phyloP scores from a whole-genome alignment of 2,797 vertebrate genomes.

The Antennarius maculatus region DNA sequence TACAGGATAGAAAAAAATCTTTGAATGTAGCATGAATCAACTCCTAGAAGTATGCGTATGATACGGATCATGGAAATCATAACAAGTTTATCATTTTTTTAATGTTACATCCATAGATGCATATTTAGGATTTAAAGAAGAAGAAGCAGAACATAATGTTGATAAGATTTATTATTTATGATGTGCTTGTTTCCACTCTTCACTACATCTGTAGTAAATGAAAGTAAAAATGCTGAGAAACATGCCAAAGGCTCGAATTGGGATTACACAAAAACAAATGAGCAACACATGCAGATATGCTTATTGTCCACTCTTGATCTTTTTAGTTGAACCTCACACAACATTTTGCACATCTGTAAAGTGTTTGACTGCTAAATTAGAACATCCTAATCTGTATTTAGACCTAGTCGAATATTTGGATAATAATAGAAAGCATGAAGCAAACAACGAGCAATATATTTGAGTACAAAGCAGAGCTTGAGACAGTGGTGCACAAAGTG shows the following conservation, averaged over 20 bases:
- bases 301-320: neutral
- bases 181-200: conserved; percentile 7
- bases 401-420: neutral
- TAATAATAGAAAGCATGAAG: neutral
- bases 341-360: neutral
- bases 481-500: neutral
- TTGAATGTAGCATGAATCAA: conserved; percentile 49
- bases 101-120: neutral
- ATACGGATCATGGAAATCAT: conserved; percentile 19
- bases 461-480: neutral
- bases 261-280: conserved; percentile 14
- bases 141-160: conserved; percentile 1
- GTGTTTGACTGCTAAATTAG: neutral
- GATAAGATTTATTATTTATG: conserved; percentile 16
- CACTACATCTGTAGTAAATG: conserved; percentile 22
- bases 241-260: neutral
- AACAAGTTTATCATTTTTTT: neutral
- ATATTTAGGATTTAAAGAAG: neutral
- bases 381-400: neutral
- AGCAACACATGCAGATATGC: conserved; percentile 16
- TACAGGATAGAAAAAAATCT: conserved; percentile 47
- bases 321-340: conserved; percentile 2
- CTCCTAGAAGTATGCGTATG: conserved; percentile 25
- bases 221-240: conserved; percentile 1
- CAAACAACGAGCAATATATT: neutral